Conservation (phyloP, 2,113 vertebrate genomes). For the Nicator chloris region DNA sequence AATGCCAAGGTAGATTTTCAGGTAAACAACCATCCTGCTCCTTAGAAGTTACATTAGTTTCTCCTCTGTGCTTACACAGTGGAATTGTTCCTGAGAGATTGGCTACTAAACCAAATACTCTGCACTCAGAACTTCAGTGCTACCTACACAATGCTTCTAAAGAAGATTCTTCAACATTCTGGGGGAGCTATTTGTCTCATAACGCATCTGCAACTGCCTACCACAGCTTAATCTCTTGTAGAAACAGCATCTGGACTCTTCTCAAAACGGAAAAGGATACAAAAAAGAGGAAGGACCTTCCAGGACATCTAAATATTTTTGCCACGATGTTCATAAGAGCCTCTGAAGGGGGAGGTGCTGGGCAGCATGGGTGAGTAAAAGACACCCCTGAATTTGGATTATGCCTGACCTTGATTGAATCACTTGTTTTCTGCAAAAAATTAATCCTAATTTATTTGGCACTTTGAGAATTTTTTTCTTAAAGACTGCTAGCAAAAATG, state of each 20-base stretch:
- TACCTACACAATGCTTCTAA: not conserved
- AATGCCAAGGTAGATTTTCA: not conserved
- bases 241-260: not conserved
- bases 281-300: not conserved
- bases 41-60: not conserved
- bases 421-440: not conserved
- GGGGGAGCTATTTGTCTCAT: not conserved
- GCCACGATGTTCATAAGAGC: not conserved
- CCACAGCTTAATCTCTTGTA: not conserved
- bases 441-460: not conserved
- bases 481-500: not conserved
- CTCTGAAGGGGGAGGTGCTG: not conserved
- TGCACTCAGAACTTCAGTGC: not conserved
- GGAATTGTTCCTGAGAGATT: not conserved
- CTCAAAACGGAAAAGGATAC: not conserved
- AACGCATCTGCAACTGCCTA: not conserved
- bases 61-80: not conserved
- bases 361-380: not conserved
- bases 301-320: not conserved
- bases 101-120: not conserved
- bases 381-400: not conserved
- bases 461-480: not conserved
- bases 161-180: not conserved
- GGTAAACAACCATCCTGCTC: not conserved
- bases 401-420: not conserved